These are phyloP conservation scores for Pantherophis guttatus DNA, from an alignment of 2,113 vertebrate species.

Conservation along the genomic window DNA sequence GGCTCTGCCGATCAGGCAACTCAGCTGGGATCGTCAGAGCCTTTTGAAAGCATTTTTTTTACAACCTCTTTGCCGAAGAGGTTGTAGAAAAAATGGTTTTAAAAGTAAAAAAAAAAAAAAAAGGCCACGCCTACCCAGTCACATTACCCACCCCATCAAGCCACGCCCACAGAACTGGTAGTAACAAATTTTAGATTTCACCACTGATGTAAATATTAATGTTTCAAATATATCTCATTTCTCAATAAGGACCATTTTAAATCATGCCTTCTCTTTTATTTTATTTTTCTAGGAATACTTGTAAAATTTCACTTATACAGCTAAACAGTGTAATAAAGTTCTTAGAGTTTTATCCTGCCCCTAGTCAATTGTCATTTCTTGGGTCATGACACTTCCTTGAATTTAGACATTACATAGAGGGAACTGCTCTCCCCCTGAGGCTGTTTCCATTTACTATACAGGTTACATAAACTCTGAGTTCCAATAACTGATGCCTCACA, in stretches of 20 bases:
- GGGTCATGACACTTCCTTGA: constrained; percentile 9
- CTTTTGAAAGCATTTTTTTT: too few relatives aligned
- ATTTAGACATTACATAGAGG: constrained; percentile 13
- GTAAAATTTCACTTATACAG: background rate
- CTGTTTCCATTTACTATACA: constrained; percentile 27
- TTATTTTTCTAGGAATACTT: background rate
- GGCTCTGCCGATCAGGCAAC: too few relatives aligned
- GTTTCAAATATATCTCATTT: background rate
- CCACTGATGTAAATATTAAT: background rate
- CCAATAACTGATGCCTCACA: constrained; percentile 44
- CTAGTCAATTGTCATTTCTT: constrained; percentile 6
- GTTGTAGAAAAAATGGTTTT: too few relatives aligned
- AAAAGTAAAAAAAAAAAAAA: too few relatives aligned
- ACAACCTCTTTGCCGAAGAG: too few relatives aligned
- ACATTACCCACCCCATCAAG: too few relatives aligned
- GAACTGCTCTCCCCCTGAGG: constrained; percentile 26
- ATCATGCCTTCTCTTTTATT: background rate
- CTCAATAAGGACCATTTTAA: background rate
- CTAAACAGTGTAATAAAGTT: background rate
- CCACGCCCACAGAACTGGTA: too few relatives aligned
- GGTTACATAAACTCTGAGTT: background rate
- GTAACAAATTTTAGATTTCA: too few relatives aligned
- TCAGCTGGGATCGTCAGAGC: too few relatives aligned
- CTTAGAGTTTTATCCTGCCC: constrained; percentile 4
- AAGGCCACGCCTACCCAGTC: too few relatives aligned